A percentile compares a stretch with the other conserved stretches of the same genome.
Conservation (phyloP, 2,888 invertebrate species). For the Sympetrum striolatum region DNA sequence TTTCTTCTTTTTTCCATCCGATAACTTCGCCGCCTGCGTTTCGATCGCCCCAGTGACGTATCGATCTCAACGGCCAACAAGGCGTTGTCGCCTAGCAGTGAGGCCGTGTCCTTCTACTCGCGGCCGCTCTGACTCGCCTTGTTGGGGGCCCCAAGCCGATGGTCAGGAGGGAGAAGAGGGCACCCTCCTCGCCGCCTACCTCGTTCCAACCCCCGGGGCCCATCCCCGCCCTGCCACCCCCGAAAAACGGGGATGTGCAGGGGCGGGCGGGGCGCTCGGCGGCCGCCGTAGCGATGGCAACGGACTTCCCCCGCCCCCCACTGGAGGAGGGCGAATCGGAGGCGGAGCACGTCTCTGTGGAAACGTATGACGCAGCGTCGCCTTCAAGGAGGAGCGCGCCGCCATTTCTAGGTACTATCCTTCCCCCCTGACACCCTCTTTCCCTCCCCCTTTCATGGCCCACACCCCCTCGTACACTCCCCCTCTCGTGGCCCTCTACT, state of each 20-base stretch:
- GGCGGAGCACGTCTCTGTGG: slow-evolving; percentile 32
- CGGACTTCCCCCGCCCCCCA: slow-evolving; percentile 3
- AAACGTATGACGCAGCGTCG: slow-evolving; percentile 33
- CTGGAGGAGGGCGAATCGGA: slow-evolving; percentile 15
- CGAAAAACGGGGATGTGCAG: not conserved
- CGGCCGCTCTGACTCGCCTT: slow-evolving; percentile 25
- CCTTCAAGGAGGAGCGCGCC: slow-evolving; percentile 11
- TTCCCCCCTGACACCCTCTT: not conserved
- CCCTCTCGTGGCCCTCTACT: no score
- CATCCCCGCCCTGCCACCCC: not conserved
- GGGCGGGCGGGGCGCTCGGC: not conserved
- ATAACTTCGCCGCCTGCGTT: not conserved
- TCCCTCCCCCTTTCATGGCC: no score
- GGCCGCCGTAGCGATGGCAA: slow-evolving; percentile 33
- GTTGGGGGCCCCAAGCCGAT: not conserved
- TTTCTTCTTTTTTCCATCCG: not conserved
- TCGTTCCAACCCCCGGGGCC: not conserved
- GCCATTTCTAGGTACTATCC: slow-evolving; percentile 20
- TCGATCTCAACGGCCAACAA: slow-evolving; percentile 37
- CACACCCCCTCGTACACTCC: no score
- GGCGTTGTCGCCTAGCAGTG: slow-evolving; percentile 32
- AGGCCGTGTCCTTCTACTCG: slow-evolving; percentile 32
- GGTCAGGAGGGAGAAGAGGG: not conserved
- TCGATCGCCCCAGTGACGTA: slow-evolving; percentile 34
- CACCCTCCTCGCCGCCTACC: not conserved